These are phyloP conservation scores for Holcopasites calliopsidis DNA, from an alignment of 1,140 invertebrate genomes.

Conservation along the genomic window DNA sequence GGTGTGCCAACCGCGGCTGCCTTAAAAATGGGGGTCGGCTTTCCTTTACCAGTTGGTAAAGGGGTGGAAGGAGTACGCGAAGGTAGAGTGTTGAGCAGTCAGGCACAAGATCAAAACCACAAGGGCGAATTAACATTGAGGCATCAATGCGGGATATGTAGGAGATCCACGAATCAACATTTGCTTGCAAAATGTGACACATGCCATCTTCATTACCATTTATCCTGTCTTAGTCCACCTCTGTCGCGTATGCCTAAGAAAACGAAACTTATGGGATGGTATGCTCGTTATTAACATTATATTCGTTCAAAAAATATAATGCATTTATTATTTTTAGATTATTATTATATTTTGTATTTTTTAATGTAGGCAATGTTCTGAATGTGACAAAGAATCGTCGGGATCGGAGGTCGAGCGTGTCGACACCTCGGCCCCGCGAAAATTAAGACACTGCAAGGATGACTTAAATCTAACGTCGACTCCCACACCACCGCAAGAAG, in stretches of 20 bases:
- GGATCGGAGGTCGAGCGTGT: conserved; percentile 87
- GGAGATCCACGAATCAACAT: conserved; percentile 90
- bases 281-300: conserved; percentile 59
- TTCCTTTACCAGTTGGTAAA: conserved; percentile 84
- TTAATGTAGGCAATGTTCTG: conserved; percentile 88
- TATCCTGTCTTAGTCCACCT: conserved; percentile 95
- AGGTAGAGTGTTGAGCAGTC: conserved; percentile 81
- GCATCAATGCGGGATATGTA: conserved; percentile 91
- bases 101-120: conserved; percentile 83
- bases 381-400: conserved; percentile 91
- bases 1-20: conserved; percentile 88
- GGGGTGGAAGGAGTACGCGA: conserved; percentile 79
- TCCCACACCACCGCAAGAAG: conserved; percentile 66
- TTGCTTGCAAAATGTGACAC: conserved; percentile 96
- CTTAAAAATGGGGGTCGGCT: conserved; percentile 90
- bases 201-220: conserved; percentile 95
- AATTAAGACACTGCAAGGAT: conserved; percentile 87
- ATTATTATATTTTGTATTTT: not conserved
- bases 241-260: conserved; percentile 96
- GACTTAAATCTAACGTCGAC: conserved; percentile 71
- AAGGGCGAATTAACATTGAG: conserved; percentile 77
- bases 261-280: conserved; percentile 96
- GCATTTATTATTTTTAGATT: not conserved
- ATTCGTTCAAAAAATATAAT: too few relatives aligned
- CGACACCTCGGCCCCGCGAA: conserved; percentile 88